phyloP scores from a whole-genome alignment of 2,888 invertebrate species.

The Agonopterix subpropinquella region DNA sequence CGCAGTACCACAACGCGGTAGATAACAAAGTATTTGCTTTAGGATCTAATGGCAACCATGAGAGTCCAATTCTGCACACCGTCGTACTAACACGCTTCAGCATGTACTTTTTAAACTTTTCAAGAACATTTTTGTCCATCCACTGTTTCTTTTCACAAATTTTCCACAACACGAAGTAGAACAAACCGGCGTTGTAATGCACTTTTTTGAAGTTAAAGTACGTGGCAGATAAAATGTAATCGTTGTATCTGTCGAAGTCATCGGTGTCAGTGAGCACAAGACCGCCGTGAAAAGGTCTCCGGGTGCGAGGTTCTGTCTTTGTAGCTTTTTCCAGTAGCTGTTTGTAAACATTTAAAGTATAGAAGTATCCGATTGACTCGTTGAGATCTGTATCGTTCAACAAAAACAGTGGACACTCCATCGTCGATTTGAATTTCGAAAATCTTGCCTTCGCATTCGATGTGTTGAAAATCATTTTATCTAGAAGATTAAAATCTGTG shows the following conservation, averaged over 20 bases:
- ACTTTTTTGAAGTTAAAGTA: constrained; percentile 35
- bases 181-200: constrained; percentile 31
- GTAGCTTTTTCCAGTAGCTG: constrained; percentile 21
- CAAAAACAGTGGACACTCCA: constrained; percentile 37
- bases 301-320: constrained; percentile 32
- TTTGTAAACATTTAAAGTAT: constrained; percentile 36
- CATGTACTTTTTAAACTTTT: constrained; percentile 29
- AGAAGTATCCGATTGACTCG: constrained; percentile 37
- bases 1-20: constrained; percentile 32
- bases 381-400: constrained; percentile 25
- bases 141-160: constrained; percentile 36
- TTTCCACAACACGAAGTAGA: constrained; percentile 38
- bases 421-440: constrained; percentile 27
- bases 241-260: constrained; percentile 38
- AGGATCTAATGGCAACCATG: constrained; percentile 35
- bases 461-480: constrained; percentile 30
- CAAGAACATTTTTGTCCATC: constrained; percentile 38
- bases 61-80: constrained; percentile 30
- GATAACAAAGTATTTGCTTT: constrained; percentile 19
- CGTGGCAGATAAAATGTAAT: constrained; percentile 35
- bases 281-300: constrained; percentile 31
- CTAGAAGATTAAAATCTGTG: constrained; percentile 24
- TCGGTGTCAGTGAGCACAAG: constrained; percentile 29
- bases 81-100: constrained; percentile 29
- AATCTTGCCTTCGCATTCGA: constrained; percentile 22